Base-by-base conservation (phyloP, 2,797 vertebrate species). In the Dermochelys coriacea region DNA sequence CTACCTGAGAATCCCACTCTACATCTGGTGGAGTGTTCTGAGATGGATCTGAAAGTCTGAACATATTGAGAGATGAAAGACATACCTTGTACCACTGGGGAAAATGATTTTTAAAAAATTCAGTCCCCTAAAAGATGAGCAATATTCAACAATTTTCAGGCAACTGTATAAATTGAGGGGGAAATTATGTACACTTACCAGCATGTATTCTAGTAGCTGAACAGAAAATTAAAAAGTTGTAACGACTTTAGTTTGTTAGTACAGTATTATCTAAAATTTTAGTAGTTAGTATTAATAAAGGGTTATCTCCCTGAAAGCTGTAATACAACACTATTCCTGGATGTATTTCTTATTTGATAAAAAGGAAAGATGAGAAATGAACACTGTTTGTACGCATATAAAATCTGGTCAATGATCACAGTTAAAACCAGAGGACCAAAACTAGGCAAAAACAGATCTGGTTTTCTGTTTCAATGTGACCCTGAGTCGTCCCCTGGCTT, bases 21-120 rank as follows among this genome's bases (percentile, higher is more conserved):
- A 95, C 84, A 59, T 80, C 85, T 80, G 96, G 91, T 82, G 95
- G 68, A 86, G 97, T 95, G 92, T 95, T 97, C 89, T 93, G 97
- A 96, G 96, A 90, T 85, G 86, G 87, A 90, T 97, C 97, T 97
- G 97, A 96, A 98, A 98, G 96, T 87, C 98, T 98, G 96, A 97
- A 97, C 64, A 96, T 86, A 97, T 49, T 29, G 29, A 97, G 45
- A 95, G 51, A 47, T 47, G 10, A 93, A 82, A 84, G 45, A 93
- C 79, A 79, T 86, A 89, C 94, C 45, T 89, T 82, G 18, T 59
- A 41, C 59, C 81, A 68, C 57, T 85, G 64, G 80, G 34, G 92
- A 85, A 88, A 52, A 25, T 0, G 1, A 71, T 34, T 80, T 5
- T 2, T 59, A 45, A 64, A 84, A 52, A 6, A 8, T 0, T 0